Evolutionary conservation across 1,140 invertebrate genomes (phyloP).

Genomic region (Pseudomyrmex cubaensis): DNA sequence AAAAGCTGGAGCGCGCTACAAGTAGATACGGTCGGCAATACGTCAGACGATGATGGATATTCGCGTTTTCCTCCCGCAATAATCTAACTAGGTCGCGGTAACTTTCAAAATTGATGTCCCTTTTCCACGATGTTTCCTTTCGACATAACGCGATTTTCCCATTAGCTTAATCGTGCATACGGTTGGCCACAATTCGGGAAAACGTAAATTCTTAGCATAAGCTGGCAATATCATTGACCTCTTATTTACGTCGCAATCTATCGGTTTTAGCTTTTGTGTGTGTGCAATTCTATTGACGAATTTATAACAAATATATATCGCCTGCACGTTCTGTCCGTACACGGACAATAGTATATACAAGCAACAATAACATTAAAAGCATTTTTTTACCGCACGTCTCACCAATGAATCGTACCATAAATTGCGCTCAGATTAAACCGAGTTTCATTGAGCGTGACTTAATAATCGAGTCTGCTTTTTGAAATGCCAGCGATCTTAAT

Average conservation of each 20-base stretch:
- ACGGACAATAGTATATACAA: conserved; percentile 2
- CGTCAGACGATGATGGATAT: conserved; percentile 29
- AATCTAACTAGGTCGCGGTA: not conserved
- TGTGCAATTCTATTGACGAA: not conserved
- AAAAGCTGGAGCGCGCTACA: conserved; percentile 13
- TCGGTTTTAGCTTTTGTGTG: not conserved
- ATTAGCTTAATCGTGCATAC: conserved; percentile 30
- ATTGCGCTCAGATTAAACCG: conserved; percentile 49
- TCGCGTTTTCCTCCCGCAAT: not conserved
- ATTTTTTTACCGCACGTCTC: conserved; percentile 14
- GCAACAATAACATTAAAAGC: not conserved
- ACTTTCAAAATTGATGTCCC: conserved; percentile 37
- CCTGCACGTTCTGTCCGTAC: too few species aligned
- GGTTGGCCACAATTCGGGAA: conserved; percentile 21
- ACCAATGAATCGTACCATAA: conserved; percentile 44
- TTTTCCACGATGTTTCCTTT: conserved; percentile 4
- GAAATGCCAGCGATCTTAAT: conserved; percentile 43
- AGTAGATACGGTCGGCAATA: conserved; percentile 29
- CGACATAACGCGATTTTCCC: conserved; percentile 54
- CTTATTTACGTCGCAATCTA: not conserved
- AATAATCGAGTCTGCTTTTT: conserved; percentile 48
- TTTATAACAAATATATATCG: not conserved
- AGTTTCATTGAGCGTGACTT: not conserved
- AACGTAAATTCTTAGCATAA: conserved; percentile 2
- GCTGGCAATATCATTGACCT: conserved; percentile 1